Percentiles rank a stretch among this genome's conserved stretches.
These are phyloP conservation scores for Tenualosa thibaudeaui DNA, from an alignment of 2,797 vertebrate species.

Conservation along the genomic window DNA sequence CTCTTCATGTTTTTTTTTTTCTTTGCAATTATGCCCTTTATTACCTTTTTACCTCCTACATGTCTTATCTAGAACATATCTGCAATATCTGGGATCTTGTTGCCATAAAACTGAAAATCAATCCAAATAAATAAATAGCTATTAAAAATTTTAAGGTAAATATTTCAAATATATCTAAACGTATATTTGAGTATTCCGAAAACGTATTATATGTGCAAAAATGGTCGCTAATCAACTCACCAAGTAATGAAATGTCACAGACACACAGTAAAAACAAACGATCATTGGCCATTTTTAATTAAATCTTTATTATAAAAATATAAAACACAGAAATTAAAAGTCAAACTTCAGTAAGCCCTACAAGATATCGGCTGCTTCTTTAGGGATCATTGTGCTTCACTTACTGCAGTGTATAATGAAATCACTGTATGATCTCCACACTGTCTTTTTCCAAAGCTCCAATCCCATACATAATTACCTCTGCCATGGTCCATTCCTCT, in stretches of 20 bases:
- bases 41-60: too few species aligned
- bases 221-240: too few species aligned
- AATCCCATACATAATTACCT: slow-evolving; percentile 52
- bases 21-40: too few species aligned
- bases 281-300: slow-evolving; percentile 43
- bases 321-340: slow-evolving; percentile 83
- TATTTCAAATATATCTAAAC: not conserved
- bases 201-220: too few species aligned
- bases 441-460: slow-evolving; percentile 20
- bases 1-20: too few species aligned
- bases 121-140: not conserved
- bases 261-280: not conserved
- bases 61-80: too few species aligned
- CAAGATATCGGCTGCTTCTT: slow-evolving; percentile 58
- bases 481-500: slow-evolving; percentile 63
- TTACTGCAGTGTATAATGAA: slow-evolving; percentile 46
- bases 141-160: not conserved
- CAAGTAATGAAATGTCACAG: not conserved
- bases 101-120: not conserved
- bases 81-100: not conserved
- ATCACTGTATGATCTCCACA: not conserved
- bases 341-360: slow-evolving; percentile 73
- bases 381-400: slow-evolving; percentile 64
- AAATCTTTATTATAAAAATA: slow-evolving; percentile 88
- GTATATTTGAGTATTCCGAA: too few species aligned